A percentile compares a stretch with the other conserved stretches of the same genome.
These are phyloP conservation scores for Laticauda colubrina DNA, from an alignment of 2,113 vertebrate genomes.

Conservation along the genomic window DNA sequence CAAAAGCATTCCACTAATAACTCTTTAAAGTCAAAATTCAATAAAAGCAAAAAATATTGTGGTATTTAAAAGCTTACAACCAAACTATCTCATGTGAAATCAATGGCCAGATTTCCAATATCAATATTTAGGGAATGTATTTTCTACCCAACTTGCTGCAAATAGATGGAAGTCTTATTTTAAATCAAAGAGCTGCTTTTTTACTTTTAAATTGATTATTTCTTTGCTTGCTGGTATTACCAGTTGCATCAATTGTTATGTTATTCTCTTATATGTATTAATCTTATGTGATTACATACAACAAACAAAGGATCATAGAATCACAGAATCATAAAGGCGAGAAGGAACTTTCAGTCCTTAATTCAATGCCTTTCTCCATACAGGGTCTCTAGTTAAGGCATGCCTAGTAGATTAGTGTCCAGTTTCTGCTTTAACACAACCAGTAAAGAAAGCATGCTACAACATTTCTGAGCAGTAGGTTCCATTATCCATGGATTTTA, in stretches of 20 bases:
- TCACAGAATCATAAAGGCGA: background rate
- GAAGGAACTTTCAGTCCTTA: background rate
- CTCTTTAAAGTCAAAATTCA: background rate
- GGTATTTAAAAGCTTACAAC: too few species aligned
- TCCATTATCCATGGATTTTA: background rate
- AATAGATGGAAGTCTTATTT: background rate
- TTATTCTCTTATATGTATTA: background rate
- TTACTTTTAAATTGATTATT: background rate
- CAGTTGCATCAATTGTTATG: background rate
- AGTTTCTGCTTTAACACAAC: background rate
- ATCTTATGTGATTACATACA: background rate
- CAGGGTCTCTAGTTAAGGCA: background rate
- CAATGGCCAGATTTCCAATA: background rate
- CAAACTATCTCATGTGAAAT: background rate
- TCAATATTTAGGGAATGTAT: background rate
- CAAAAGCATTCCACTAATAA: background rate
- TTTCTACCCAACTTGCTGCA: background rate
- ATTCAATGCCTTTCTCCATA: background rate
- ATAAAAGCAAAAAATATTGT: background rate
- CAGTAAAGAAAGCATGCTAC: background rate
- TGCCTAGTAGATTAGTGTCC: background rate
- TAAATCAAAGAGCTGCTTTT: background rate
- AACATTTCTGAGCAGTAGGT: background rate
- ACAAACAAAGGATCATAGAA: background rate
- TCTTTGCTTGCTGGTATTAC: background rate